A percentile compares a stretch with the other conserved stretches of the same genome.
Evolutionary conservation across 2,888 invertebrate species (phyloP).

Genomic region (Thecocarcelia acutangulata): DNA sequence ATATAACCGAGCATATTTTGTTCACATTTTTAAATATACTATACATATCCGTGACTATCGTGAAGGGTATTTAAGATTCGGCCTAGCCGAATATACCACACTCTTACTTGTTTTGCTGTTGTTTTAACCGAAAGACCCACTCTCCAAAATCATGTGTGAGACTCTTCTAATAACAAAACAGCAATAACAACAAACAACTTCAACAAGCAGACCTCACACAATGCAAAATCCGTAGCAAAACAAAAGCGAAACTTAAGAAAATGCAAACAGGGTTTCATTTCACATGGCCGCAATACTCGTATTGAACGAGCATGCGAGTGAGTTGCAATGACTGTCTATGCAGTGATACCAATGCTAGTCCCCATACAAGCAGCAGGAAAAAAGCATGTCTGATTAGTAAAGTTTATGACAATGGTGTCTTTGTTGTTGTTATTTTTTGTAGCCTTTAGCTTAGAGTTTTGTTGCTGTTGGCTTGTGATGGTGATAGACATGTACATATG

Average conservation of each 20-base stretch:
- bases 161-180: constrained; percentile 37
- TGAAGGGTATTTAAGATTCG: too few relatives aligned
- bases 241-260: constrained; percentile 46
- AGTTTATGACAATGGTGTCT: constrained; percentile 11
- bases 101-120: not conserved
- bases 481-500: constrained; percentile 60
- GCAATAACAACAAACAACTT: not conserved
- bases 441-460: constrained; percentile 7
- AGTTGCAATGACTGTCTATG: constrained; percentile 27
- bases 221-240: constrained; percentile 37
- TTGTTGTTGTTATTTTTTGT: constrained; percentile 6
- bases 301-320: constrained; percentile 8
- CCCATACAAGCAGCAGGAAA: constrained; percentile 12
- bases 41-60: too few relatives aligned
- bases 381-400: constrained; percentile 29
- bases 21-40: too few relatives aligned
- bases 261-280: constrained; percentile 54
- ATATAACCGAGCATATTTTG: too few relatives aligned
- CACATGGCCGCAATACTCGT: constrained; percentile 28
- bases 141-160: constrained; percentile 27
- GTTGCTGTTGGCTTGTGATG: constrained; percentile 29
- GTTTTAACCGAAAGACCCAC: constrained; percentile 54
- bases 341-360: constrained; percentile 35
- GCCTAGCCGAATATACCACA: too few relatives aligned
- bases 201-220: constrained; percentile 62